Evolutionary conservation across 2,113 vertebrate genomes (phyloP).

Genomic region (Scartelaos histophorus): DNA sequence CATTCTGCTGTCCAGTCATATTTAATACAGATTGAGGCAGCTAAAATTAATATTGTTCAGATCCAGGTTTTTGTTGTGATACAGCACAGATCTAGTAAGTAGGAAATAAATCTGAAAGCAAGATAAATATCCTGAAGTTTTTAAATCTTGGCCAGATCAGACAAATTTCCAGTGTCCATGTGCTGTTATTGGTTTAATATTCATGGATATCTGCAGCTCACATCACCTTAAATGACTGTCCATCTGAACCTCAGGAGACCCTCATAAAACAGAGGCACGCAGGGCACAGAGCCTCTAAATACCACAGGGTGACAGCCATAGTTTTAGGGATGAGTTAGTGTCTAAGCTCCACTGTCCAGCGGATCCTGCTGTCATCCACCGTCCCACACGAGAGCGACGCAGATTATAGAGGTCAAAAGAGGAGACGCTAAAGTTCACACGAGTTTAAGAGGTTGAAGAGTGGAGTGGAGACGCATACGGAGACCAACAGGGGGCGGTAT

Average conservation of each 20-base stretch:
- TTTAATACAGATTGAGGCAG: no score
- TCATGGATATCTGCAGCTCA: neutral
- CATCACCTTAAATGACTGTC: neutral
- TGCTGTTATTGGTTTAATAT: no score
- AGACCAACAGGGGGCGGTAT: slow-evolving; percentile 10
- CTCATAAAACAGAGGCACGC: slow-evolving; percentile 2
- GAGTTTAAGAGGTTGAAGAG: slow-evolving; percentile 34
- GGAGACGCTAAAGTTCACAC: slow-evolving; percentile 42
- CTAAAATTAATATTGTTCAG: no score
- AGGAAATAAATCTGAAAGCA: no score
- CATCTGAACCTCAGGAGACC: neutral
- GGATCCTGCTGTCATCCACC: slow-evolving; percentile 19
- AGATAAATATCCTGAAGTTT: no score
- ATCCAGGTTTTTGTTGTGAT: no score
- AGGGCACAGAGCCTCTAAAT: slow-evolving; percentile 1
- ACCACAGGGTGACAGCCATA: slow-evolving; percentile 45
- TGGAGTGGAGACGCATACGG: neutral
- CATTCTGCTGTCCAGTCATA: no score
- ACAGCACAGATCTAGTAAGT: no score
- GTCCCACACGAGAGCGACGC: slow-evolving; percentile 32
- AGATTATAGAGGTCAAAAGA: slow-evolving; percentile 31
- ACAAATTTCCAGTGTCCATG: no score
- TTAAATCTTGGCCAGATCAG: no score
- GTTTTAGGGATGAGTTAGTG: slow-evolving; percentile 28
- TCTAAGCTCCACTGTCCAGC: slow-evolving; percentile 15